A percentile compares a stretch with the other conserved stretches of the same genome.
These are phyloP conservation scores for Tragelaphus strepsiceros DNA, from an alignment of 2,113 vertebrate species.

Conservation along the genomic window DNA sequence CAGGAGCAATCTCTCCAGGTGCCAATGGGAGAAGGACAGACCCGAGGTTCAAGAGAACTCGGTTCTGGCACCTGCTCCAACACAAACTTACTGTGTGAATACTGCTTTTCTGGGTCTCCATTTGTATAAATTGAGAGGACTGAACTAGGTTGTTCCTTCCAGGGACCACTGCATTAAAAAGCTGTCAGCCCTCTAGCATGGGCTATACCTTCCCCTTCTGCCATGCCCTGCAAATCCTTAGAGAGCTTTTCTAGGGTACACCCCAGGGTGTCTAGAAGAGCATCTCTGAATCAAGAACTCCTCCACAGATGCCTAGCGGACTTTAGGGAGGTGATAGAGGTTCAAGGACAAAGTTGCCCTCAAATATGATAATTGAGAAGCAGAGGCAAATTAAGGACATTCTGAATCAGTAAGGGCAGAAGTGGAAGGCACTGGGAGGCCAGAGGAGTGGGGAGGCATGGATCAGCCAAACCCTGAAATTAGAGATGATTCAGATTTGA, in stretches of 20 bases:
- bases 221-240: background rate
- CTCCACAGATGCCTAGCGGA: background rate
- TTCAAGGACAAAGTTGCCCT: background rate
- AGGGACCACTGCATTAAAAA: background rate
- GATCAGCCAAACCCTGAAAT: constrained; percentile 59
- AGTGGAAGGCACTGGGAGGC: background rate
- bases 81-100: background rate
- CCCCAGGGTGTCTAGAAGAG: background rate
- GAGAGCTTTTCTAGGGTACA: background rate
- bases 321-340: background rate
- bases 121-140: background rate
- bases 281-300: background rate
- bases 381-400: background rate
- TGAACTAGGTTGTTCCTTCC: background rate
- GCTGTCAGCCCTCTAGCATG: background rate
- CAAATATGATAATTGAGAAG: background rate
- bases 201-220: background rate
- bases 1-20: background rate
- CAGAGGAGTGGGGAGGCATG: background rate
- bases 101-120: background rate
- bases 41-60: background rate
- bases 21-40: background rate
- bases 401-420: background rate
- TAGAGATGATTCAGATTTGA: constrained; percentile 67
- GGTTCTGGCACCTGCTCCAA: background rate